phyloP scores from a whole-genome alignment of 2,113 vertebrate genomes.

The Gallinago jamesoni region DNA sequence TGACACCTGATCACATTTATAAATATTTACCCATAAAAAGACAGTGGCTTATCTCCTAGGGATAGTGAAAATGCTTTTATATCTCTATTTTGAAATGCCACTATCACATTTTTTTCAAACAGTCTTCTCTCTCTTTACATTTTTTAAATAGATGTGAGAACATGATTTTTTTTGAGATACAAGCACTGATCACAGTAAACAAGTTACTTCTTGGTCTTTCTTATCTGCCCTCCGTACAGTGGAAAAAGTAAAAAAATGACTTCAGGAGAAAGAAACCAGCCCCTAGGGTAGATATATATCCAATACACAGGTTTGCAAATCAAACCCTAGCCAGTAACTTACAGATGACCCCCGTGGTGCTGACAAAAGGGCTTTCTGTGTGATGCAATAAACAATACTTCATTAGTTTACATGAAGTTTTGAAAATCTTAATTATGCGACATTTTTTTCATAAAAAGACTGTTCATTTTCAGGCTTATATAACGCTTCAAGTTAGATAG shows the following conservation, averaged over 20 bases:
- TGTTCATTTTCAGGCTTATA: neutral
- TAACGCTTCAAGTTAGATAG: neutral
- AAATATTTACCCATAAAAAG: neutral
- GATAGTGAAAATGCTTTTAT: neutral
- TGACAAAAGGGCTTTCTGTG: neutral
- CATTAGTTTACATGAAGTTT: neutral
- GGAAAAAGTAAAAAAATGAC: neutral
- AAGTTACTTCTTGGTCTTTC: neutral
- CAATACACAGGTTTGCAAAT: neutral
- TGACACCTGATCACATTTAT: neutral
- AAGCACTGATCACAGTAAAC: neutral
- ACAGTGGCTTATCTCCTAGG: neutral
- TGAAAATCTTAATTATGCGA: neutral
- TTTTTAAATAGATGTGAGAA: neutral
- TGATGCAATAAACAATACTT: neutral
- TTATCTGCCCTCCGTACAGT: neutral
- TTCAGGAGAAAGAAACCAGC: neutral
- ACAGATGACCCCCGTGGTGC: neutral
- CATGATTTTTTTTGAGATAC: neutral
- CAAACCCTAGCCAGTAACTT: neutral
- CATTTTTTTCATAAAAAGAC: neutral
- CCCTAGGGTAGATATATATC: neutral
- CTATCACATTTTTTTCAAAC: neutral
- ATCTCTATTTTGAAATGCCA: neutral
- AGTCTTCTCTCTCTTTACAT: neutral